Evolutionary conservation across 2,888 invertebrate species (phyloP), one percentile per base, ranked within the genome.

Genomic region (Lymantria monacha): DNA sequence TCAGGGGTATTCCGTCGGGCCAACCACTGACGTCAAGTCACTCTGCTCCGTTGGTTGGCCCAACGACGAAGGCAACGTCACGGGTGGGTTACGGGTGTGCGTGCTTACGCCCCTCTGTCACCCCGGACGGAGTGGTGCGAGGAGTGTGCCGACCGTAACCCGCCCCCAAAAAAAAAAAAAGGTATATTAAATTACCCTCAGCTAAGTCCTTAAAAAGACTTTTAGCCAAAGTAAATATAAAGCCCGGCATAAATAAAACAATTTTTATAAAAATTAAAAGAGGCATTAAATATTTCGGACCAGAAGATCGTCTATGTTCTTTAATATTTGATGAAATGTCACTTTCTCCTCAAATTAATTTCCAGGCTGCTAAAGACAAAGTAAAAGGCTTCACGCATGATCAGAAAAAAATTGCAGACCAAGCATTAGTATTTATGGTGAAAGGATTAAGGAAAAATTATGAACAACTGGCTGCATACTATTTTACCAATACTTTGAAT

Each of bases 391-490:
- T n/a, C 1, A 11, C 22, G 1, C 7, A 12, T 13, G n/a, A 13
- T 5, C 7, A 12, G 30, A 40, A 11, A 9, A 30, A 11, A 11
- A 12, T 48, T 30, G 44, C 64, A 3, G 42, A 68, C 38, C 66
- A 65, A 48, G 66, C 44, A 0, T 42, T 69, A 14, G 63, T 67
- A 0, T 71, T 67, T 45, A 68, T 69, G 65, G 49, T 68, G 0
- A 69, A 66, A 44, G 63, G 66, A 0, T 38, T 69, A 11, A 64
- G 59, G 54, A 14, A 15, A 9, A 58, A 54, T 47, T 58, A 37
- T 43, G 67, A 69, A 13, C 66, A 69, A 40, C 67, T 66, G 3
- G 44, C 69, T 0, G 69, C 72, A 12, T 70, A 70, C 46, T 68
- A 64, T 46, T 70, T 70, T 31, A 67, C 66, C 0, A 62, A 49